Evolutionary conservation across 2,888 invertebrate genomes (phyloP).

Genomic region (Ichneumoninae sp.): DNA sequence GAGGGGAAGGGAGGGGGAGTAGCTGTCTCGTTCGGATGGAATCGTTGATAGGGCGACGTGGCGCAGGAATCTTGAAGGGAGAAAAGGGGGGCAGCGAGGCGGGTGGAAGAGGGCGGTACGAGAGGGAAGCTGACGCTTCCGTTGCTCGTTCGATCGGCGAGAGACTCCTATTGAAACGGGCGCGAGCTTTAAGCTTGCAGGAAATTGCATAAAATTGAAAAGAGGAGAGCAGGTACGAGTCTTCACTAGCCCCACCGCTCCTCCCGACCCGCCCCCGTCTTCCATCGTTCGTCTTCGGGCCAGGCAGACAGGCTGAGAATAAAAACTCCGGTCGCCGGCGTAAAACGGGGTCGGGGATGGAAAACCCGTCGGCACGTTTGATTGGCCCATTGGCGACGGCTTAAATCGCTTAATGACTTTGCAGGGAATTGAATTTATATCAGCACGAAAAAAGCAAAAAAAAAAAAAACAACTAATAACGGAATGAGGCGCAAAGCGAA

Average conservation of each 20-base stretch:
- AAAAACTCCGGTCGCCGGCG: conserved; percentile 48
- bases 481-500: conserved; percentile 8
- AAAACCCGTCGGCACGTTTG: conserved; percentile 62
- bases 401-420: conserved; percentile 70
- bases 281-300: conserved; percentile 32
- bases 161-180: conserved; percentile 75
- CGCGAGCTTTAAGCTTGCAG: conserved; percentile 72
- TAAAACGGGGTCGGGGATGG: conserved; percentile 55
- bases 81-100: conserved; percentile 34
- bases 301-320: conserved; percentile 41
- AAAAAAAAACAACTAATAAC: background rate
- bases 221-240: conserved; percentile 62
- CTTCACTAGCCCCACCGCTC: conserved; percentile 16
- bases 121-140: conserved; percentile 66
- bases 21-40: conserved; percentile 63
- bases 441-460: conserved; percentile 22
- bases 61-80: conserved; percentile 56
- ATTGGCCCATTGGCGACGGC: conserved; percentile 67
- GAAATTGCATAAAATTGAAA: conserved; percentile 79
- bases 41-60: conserved; percentile 57
- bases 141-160: conserved; percentile 74
- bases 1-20: background rate
- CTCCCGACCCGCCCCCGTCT: conserved; percentile 23
- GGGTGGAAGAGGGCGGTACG: conserved; percentile 30
- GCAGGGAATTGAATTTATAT: conserved; percentile 37